phyloP scores from a whole-genome alignment of 2,113 vertebrate genomes.

The Xerus inauris region DNA sequence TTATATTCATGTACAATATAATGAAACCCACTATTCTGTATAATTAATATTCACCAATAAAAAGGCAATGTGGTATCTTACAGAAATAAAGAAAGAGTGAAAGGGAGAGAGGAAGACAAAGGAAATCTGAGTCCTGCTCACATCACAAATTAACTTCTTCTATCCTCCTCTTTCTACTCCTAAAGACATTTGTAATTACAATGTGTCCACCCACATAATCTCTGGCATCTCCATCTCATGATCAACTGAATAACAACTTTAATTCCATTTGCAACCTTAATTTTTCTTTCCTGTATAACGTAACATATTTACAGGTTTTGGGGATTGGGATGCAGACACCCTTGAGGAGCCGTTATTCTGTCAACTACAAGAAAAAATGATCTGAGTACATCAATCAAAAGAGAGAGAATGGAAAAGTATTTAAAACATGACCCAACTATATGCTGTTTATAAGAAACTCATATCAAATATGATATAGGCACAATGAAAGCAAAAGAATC shows the following conservation, averaged over 20 bases:
- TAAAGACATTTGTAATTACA: neutral
- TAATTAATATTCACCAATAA: too few relatives aligned
- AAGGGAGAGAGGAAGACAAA: neutral
- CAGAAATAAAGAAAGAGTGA: too few relatives aligned
- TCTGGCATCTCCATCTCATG: neutral
- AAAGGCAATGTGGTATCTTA: too few relatives aligned
- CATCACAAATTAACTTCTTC: neutral
- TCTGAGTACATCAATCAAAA: neutral
- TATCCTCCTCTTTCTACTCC: neutral
- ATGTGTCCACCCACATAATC: neutral
- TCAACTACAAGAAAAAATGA: neutral
- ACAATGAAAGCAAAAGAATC: neutral
- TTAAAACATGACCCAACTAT: neutral
- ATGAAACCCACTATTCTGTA: too few relatives aligned
- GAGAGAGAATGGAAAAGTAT: neutral
- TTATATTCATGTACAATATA: neutral
- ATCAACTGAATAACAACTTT: neutral
- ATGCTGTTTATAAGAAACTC: neutral
- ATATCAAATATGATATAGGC: neutral
- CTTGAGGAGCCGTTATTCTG: neutral
- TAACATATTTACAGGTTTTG: neutral
- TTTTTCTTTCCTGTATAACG: neutral
- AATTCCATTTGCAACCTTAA: neutral
- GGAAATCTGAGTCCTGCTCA: neutral
- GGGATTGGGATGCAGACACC: neutral